A percentile compares a stretch with the other conserved stretches of the same genome.
phyloP scores from a whole-genome alignment of 2,888 invertebrate genomes.

The Chironomus riparius region DNA sequence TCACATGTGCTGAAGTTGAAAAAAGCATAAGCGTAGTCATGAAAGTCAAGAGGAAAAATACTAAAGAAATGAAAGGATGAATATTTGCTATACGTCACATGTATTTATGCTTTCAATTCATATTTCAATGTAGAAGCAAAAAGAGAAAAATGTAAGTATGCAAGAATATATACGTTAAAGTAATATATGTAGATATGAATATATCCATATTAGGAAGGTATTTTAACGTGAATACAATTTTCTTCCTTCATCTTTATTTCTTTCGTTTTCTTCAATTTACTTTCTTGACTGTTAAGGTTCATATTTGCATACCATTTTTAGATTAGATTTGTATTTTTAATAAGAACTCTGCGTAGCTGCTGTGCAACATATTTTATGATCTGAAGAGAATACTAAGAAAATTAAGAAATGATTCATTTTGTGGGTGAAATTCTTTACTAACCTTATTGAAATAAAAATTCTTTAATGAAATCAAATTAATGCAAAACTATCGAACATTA shows the following conservation, averaged over 20 bases:
- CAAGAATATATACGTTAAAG: background rate
- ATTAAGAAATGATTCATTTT: no score
- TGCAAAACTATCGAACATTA: no score
- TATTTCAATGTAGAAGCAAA: slow-evolving; percentile 13
- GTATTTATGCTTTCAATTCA: slow-evolving; percentile 25
- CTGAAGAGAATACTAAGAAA: background rate
- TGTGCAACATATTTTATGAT: background rate
- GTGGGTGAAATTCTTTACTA: no score
- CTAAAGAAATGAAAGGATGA: background rate
- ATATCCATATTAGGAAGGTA: background rate
- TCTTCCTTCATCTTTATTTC: background rate
- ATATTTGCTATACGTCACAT: slow-evolving; percentile 21
- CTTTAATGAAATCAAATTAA: no score
- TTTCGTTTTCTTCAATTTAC: background rate
- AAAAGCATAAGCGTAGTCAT: no score
- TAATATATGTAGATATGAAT: background rate
- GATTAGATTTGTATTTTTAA: slow-evolving; percentile 25
- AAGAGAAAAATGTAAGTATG: background rate
- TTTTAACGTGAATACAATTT: background rate
- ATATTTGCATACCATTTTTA: slow-evolving; percentile 25
- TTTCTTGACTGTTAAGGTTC: slow-evolving; percentile 3
- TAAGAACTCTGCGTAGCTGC: background rate
- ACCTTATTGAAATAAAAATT: no score
- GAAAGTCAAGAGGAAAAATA: background rate
- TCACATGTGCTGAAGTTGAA: no score